phyloP scores from a whole-genome alignment of 2,888 invertebrate genomes.

The Anorthoa munda region DNA sequence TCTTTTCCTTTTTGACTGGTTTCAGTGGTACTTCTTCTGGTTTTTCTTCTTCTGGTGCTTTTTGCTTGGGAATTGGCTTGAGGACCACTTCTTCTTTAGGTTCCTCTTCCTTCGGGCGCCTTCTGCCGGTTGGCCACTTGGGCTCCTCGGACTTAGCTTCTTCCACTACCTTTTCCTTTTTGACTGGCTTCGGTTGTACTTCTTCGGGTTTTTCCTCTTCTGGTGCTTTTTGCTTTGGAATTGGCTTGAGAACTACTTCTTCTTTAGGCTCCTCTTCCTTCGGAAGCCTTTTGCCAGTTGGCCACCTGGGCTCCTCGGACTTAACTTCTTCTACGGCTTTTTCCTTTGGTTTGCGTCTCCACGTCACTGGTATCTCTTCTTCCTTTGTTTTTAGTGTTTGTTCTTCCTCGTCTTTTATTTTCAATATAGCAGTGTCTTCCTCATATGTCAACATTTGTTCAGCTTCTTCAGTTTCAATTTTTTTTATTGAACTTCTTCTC shows the following conservation, averaged over 20 bases:
- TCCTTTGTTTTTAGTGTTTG: conserved; percentile 72
- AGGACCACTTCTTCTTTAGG: conserved; percentile 29
- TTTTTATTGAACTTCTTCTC: conserved; percentile 82
- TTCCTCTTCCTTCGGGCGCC: conserved; percentile 11
- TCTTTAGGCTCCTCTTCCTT: conserved; percentile 34
- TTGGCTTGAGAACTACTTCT: conserved; percentile 38
- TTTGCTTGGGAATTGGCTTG: conserved; percentile 17
- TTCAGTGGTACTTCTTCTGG: conserved; percentile 73
- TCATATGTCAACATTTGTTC: conserved; percentile 91
- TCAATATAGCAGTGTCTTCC: conserved; percentile 91
- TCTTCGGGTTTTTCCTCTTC: conserved; percentile 30
- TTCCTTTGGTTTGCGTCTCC: conserved; percentile 53
- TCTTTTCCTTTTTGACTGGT: conserved; percentile 72
- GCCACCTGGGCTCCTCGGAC: conserved; percentile 72
- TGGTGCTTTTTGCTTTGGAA: conserved; percentile 20
- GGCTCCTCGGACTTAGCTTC: conserved; percentile 70
- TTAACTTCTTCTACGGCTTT: conserved; percentile 81
- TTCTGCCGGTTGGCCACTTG: conserved; percentile 15
- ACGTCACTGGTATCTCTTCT: conserved; percentile 67
- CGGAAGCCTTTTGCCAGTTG: conserved; percentile 52
- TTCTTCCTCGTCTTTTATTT: conserved; percentile 82
- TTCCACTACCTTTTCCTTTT: conserved; percentile 70
- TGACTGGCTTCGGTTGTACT: conserved; percentile 68
- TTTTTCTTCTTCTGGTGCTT: conserved; percentile 55
- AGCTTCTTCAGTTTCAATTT: conserved; percentile 79